These are phyloP conservation scores for Brenthis daphne DNA, from an alignment of 2,888 invertebrate genomes.

Conservation along the genomic window DNA sequence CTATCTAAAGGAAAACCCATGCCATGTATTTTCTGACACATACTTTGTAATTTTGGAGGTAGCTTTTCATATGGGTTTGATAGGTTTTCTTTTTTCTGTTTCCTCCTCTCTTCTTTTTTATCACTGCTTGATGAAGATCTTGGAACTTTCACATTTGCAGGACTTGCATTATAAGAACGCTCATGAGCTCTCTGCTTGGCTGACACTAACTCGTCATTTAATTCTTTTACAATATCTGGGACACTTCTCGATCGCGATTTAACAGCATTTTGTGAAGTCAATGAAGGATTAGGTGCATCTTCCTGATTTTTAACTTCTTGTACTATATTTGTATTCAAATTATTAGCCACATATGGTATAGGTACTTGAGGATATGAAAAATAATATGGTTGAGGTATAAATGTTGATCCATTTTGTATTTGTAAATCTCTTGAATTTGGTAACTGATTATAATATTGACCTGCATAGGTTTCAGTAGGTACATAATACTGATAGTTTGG, in stretches of 20 bases:
- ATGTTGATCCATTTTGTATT: conserved; percentile 56
- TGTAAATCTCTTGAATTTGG: conserved; percentile 54
- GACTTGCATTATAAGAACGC: conserved; percentile 78
- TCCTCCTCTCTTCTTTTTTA: conserved; percentile 54
- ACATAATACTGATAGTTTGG: conserved; percentile 72
- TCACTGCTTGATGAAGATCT: conserved; percentile 52
- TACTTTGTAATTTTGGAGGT: conserved; percentile 81
- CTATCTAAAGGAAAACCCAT: conserved; percentile 95
- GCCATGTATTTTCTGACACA: conserved; percentile 88
- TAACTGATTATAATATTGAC: conserved; percentile 56
- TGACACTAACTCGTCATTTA: conserved; percentile 84
- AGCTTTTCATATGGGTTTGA: conserved; percentile 70
- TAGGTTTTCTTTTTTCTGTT: conserved; percentile 58
- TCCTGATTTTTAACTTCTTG: conserved; percentile 44
- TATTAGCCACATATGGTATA: conserved; percentile 52
- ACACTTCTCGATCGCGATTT: conserved; percentile 84
- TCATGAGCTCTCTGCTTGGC: conserved; percentile 76
- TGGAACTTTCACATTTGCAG: conserved; percentile 59
- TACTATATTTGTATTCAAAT: conserved; percentile 40
- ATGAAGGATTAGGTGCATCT: conserved; percentile 38
- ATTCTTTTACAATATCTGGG: conserved; percentile 88
- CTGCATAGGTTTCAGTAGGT: conserved; percentile 58
- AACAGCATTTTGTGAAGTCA: conserved; percentile 51
- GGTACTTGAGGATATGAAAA: conserved; percentile 63
- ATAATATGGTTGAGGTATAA: conserved; percentile 69